Evolutionary conservation across 2,888 invertebrate species (phyloP), one percentile per base, ranked within the genome.

Genomic region (Polia nebulosa): DNA sequence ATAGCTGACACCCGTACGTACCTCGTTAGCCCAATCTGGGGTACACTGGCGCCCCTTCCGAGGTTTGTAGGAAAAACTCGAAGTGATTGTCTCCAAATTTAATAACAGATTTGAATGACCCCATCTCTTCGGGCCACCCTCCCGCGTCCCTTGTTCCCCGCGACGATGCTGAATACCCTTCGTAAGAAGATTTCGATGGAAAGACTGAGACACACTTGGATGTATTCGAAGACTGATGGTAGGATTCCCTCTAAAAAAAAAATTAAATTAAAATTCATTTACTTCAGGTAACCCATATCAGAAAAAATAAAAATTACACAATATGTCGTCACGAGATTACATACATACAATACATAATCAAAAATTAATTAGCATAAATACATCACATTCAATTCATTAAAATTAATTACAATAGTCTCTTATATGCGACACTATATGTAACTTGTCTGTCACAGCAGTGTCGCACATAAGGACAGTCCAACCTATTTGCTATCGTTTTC

Each of bases 61-160:
- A 76, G 69, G 74, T 60, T 79, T 66, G 69, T 68, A 74, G 76
- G 75, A 85, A 83, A 83, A 87, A 83, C 83, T 86, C 83, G 69
- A 59, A 81, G 79, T 88, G 91, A 91, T 92, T 93, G 92, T 92
- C 90, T 90, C 85, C 81, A 89, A 93, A 94, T 93, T 93, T 92
- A 93, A 93, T 93, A 93, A 92, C 89, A 89, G 87, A 90, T 92
- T 90, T 88, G 87, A 91, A 92, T 91, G 91, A 89, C 90, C 90
- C 88, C 84, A 71, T 9, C 59, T 52, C 49, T 66, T 59, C 61
- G 11, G n/a, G 0, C 15, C 4, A 20, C 32, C 6, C 3, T 15
- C 27, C 56, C 59, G 55, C 47, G 39, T 65, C 67, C 65, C 76
- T 47, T 45, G 9, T 52, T 20, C 36, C 49, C 51, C 17, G 55